Evolutionary conservation across 2,113 vertebrate genomes (phyloP).

Genomic region (Dryoscopus gambensis): DNA sequence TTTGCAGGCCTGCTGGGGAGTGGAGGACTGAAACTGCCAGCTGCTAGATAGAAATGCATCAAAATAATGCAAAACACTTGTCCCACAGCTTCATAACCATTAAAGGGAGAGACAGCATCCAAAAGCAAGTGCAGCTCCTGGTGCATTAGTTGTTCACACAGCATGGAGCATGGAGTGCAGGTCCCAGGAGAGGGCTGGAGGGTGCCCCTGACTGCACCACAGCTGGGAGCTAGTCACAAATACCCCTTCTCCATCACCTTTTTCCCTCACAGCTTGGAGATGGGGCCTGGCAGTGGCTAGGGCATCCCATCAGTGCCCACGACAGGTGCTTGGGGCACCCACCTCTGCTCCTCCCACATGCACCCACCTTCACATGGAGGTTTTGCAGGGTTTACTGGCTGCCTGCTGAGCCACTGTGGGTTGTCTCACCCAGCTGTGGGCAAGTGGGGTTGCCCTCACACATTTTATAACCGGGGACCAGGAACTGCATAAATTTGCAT

Average conservation of each 20-base stretch:
- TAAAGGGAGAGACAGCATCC: neutral
- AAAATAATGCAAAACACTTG: neutral
- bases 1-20: neutral
- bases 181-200: neutral
- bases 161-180: neutral
- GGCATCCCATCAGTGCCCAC: neutral
- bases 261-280: neutral
- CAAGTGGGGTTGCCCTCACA: neutral
- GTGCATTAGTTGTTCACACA: neutral
- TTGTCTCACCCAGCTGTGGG: neutral
- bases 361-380: neutral
- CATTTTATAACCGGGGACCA: neutral
- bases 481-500: neutral
- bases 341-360: neutral
- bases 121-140: neutral
- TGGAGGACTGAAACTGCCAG: neutral
- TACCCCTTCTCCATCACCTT: neutral
- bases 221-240: neutral
- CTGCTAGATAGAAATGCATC: neutral
- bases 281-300: neutral
- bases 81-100: neutral
- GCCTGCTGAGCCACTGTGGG: neutral
- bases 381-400: neutral
- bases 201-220: neutral
- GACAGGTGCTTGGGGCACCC: neutral